Evolutionary conservation across 2,113 vertebrate species (phyloP).

Genomic region (Haemorhous mexicanus): DNA sequence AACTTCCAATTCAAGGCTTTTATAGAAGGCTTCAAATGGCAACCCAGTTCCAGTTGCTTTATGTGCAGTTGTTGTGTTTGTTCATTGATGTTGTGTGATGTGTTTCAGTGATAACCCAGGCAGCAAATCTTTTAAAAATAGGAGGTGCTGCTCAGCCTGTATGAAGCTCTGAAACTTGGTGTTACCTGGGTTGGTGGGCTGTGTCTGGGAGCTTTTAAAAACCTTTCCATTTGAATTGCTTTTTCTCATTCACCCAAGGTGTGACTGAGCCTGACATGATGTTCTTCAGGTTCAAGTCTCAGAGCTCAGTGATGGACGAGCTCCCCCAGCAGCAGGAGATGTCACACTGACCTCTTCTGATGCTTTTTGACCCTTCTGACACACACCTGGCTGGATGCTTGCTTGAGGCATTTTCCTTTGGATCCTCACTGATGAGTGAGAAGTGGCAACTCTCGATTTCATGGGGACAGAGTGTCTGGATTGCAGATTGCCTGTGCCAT

Average conservation of each 20-base stretch:
- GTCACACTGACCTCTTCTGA: background rate
- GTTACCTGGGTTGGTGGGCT: background rate
- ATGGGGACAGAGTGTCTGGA: background rate
- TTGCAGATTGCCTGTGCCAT: background rate
- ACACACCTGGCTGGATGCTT: background rate
- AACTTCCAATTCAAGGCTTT: background rate
- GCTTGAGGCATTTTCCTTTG: background rate
- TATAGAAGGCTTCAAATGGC: background rate
- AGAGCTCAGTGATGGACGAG: accelerated
- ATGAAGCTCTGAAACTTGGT: background rate
- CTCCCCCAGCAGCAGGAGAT: background rate
- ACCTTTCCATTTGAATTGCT: background rate
- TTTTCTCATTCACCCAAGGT: background rate
- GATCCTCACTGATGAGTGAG: background rate
- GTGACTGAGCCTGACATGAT: background rate
- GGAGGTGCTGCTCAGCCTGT: background rate
- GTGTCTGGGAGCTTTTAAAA: background rate
- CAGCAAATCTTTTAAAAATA: background rate
- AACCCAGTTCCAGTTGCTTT: background rate
- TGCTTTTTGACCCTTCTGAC: background rate
- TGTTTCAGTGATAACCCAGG: background rate
- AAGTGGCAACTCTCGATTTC: background rate
- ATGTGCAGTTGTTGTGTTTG: background rate
- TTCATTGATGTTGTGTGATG: background rate
- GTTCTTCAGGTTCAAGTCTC: background rate